Evolutionary conservation across 2,888 invertebrate genomes (phyloP).

Genomic region (Sussaba pulchella): DNA sequence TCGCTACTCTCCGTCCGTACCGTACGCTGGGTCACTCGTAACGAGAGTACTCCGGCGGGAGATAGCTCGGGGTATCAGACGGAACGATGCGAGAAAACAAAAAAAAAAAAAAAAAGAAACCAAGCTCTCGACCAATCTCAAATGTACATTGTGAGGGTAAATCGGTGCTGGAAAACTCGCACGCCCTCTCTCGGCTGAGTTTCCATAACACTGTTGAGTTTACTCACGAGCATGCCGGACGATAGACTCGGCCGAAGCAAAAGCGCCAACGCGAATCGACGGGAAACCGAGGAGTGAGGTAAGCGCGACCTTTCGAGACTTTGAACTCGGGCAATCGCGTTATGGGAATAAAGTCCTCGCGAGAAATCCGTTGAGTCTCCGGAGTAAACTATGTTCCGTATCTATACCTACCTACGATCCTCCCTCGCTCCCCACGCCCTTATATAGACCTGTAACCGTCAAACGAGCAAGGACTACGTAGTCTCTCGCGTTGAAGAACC

Average conservation of each 20-base stretch:
- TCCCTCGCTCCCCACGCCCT: too few relatives aligned
- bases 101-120: slow-evolving; percentile 34
- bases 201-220: slow-evolving; percentile 22
- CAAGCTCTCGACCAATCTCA: slow-evolving; percentile 15
- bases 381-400: background rate
- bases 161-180: slow-evolving; percentile 11
- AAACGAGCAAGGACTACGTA: slow-evolving; percentile 8
- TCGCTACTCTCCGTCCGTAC: slow-evolving; percentile 30
- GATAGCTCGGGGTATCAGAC: slow-evolving; percentile 57
- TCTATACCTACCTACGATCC: background rate
- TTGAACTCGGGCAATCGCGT: slow-evolving; percentile 35
- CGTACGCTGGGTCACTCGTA: background rate
- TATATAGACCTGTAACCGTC: background rate
- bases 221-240: slow-evolving; percentile 30
- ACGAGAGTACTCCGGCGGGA: background rate
- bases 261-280: slow-evolving; percentile 28
- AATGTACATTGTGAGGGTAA: slow-evolving; percentile 31
- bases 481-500: slow-evolving; percentile 4
- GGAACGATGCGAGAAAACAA: slow-evolving; percentile 42
- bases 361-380: slow-evolving; percentile 21
- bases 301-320: slow-evolving; percentile 41
- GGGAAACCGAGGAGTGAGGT: slow-evolving; percentile 16
- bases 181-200: slow-evolving; percentile 16
- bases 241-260: slow-evolving; percentile 29
- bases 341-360: slow-evolving; percentile 40